Evolutionary conservation across 2,113 vertebrate genomes (phyloP), one percentile per base, ranked within the genome.

Genomic region (Peromyscus maniculatus): DNA sequence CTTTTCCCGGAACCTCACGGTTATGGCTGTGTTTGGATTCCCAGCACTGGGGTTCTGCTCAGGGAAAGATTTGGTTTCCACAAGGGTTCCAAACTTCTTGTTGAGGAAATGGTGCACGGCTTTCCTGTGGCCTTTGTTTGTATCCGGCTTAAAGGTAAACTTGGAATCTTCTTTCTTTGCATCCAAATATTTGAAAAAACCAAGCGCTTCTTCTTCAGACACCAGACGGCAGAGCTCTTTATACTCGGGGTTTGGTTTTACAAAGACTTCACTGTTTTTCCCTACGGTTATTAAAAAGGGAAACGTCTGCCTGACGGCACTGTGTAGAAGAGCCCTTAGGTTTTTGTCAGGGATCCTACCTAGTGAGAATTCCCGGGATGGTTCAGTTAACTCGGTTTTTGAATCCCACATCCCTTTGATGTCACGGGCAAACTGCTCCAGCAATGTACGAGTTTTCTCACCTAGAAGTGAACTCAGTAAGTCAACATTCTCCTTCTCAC

Each of bases 41-140:
- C 83, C 93, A 28, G 79, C 31, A 77, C 4, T 78, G 46, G 16
- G 62, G 90, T 71, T 96, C 67, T 95, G 82, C 84, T 98, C 94
- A 7, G 93, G 91, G 95, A 99, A 99, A 96, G 99, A 99, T 77
- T 99, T 99, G 0, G 99, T 99, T 99, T 99, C 99, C 96, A 99
- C 97, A 86, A 99, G 98, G 80, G 99, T 99, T 31, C 99, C 99
- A 80, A 99, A 99, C 91, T 98, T 99, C 86, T 98, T 99, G 91
- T 98, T 99, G 94, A 99, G 98, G 94, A 99, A 99, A 98, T 99
- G 99, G 93, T 99, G 99, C 59, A 99, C 99, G 1, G 97, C 98
- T 79, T 99, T 99, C 97, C 99, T 99, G 97, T 99, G 99, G 8
- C 99, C 99, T 97, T 99, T 99, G 82, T 98, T 97, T 80, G 95